Percentiles rank a stretch among this genome's conserved stretches.
Conservation (phyloP, 2,113 vertebrate species). For the Prunella himalayana region DNA sequence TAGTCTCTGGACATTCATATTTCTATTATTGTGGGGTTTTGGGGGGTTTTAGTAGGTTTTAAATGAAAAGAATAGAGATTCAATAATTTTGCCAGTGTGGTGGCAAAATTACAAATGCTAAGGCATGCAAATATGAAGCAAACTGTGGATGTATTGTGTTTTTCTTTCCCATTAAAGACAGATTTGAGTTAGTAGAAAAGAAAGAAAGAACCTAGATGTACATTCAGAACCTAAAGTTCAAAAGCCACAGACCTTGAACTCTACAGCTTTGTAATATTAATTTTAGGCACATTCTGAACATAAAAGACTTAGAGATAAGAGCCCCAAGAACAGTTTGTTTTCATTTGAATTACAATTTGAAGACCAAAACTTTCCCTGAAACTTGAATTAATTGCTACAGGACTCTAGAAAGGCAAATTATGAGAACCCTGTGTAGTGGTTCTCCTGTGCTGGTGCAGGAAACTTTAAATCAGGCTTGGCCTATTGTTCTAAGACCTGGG, state of each 20-base stretch:
- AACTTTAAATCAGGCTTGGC: not conserved
- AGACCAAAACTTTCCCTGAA: not conserved
- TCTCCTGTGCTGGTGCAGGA: not conserved
- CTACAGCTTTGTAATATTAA: not conserved
- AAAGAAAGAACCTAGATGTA: not conserved
- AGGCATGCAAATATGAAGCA: not conserved
- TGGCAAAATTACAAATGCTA: not conserved
- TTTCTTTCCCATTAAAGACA: not conserved
- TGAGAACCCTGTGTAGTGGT: not conserved
- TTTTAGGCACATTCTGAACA: not conserved
- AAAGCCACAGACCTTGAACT: not conserved
- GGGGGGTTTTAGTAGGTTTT: not conserved
- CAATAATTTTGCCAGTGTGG: not conserved
- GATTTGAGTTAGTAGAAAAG: not conserved
- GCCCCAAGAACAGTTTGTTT: not conserved
- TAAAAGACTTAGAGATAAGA: not conserved
- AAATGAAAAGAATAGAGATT: not conserved
- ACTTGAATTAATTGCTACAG: not conserved
- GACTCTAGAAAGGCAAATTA: not conserved
- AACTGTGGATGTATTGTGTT: not conserved
- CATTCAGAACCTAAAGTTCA: not conserved
- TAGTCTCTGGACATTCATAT: not conserved
- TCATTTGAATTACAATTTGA: not conserved
- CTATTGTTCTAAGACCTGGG: not conserved
- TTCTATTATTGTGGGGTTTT: not conserved